Evolutionary conservation across 2,888 invertebrate species (phyloP).

Genomic region (Eulithis testata): DNA sequence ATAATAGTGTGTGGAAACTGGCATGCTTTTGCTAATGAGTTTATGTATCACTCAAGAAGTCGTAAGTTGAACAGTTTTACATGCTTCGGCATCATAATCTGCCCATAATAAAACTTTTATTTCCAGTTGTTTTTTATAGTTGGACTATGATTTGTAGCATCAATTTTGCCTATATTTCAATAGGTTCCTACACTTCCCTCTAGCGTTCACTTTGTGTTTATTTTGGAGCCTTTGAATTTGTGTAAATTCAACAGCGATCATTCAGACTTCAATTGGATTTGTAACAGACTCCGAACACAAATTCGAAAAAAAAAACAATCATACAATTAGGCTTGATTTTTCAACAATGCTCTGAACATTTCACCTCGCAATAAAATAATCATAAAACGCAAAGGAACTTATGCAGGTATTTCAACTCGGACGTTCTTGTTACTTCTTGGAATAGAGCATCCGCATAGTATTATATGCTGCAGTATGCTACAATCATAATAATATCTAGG

Average conservation of each 20-base stretch:
- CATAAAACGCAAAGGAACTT: background rate
- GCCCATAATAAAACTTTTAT: too few species aligned
- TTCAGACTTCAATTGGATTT: conserved; percentile 1
- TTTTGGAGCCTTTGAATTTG: conserved; percentile 5
- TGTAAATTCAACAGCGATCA: background rate
- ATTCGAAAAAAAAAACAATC: conserved; percentile 8
- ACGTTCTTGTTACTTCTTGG: conserved; percentile 31
- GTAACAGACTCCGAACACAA: background rate
- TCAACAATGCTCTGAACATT: conserved; percentile 6
- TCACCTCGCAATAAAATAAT: conserved; percentile 5
- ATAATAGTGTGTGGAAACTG: conserved; percentile 43
- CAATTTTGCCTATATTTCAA: background rate
- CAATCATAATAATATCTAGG: conserved; percentile 6
- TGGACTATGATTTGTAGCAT: background rate
- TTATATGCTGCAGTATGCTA: conserved; percentile 26
- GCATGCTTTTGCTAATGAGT: conserved; percentile 24
- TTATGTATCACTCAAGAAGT: background rate
- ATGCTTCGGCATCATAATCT: background rate
- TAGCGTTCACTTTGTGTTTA: background rate
- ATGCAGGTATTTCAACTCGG: background rate
- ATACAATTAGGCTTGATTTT: conserved; percentile 2
- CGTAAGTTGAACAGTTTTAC: background rate
- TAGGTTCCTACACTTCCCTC: background rate
- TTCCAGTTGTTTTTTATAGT: too few species aligned
- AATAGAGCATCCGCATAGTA: conserved; percentile 21